These are phyloP conservation scores for Mellilla xanthometata DNA, from an alignment of 2,888 invertebrate species.

Conservation along the genomic window DNA sequence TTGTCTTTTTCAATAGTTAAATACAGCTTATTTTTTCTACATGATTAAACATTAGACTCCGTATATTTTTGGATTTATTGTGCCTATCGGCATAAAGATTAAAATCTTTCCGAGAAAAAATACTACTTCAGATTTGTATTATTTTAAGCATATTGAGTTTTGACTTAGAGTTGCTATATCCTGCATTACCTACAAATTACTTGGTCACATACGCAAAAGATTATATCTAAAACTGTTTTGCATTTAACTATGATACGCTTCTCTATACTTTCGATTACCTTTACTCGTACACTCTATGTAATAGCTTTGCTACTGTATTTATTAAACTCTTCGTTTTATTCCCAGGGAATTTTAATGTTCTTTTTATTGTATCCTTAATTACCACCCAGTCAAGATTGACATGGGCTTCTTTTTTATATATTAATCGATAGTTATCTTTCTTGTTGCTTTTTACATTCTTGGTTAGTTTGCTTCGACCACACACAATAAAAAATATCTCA, in stretches of 20 bases:
- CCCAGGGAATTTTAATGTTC: not conserved
- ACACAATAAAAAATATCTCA: not conserved
- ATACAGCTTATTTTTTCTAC: too few species aligned
- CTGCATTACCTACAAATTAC: not conserved
- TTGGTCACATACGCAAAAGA: conserved; percentile 13
- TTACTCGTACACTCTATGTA: not conserved
- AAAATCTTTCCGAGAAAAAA: too few species aligned
- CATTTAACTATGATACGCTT: conserved; percentile 14
- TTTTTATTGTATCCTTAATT: conserved; percentile 10
- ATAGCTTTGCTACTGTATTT: conserved; percentile 2
- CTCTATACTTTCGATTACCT: conserved; percentile 9
- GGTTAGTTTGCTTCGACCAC: conserved; percentile 2
- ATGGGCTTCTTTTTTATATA: conserved; percentile 5
- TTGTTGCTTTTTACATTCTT: conserved; percentile 5
- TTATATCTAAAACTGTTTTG: conserved; percentile 18
- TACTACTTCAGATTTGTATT: too few species aligned
- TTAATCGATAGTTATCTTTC: conserved; percentile 12
- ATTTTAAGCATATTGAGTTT: too few species aligned
- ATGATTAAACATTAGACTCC: too few species aligned
- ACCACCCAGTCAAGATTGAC: conserved; percentile 4
- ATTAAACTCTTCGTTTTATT: not conserved
- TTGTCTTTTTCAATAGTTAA: conserved; percentile 5
- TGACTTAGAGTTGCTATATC: not conserved
- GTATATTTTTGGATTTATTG: too few species aligned
- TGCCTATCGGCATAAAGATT: too few species aligned